Evolutionary conservation across 2,797 vertebrate genomes (phyloP).

Genomic region (Pseudomugil tenellus): DNA sequence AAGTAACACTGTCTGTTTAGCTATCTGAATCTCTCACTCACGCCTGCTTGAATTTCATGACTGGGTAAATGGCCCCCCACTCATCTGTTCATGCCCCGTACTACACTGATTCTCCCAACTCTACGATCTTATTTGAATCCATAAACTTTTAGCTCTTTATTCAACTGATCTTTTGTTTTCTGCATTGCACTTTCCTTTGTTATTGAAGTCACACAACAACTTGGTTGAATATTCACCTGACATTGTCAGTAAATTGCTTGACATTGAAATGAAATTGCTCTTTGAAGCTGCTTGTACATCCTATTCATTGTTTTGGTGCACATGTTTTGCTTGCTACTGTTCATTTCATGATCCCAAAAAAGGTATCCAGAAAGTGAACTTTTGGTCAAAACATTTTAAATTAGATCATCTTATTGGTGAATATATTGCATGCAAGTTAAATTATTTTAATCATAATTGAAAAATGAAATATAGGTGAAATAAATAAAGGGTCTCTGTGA

Average conservation of each 20-base stretch:
- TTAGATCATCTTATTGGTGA: conserved; percentile 15
- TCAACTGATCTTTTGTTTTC: conserved; percentile 63
- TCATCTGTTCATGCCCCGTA: conserved; percentile 68
- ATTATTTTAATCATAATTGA: background rate
- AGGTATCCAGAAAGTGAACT: background rate
- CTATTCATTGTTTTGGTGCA: conserved; percentile 35
- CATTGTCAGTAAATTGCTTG: conserved; percentile 66
- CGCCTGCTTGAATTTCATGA: conserved; percentile 67
- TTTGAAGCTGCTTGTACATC: conserved; percentile 45
- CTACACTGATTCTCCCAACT: conserved; percentile 51
- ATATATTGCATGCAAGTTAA: conserved; percentile 23
- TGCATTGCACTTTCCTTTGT: conserved; percentile 60
- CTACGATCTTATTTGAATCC: conserved; percentile 52
- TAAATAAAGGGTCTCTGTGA: background rate
- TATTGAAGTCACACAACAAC: conserved; percentile 45
- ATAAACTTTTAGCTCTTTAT: conserved; percentile 43
- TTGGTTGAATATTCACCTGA: conserved; percentile 58
- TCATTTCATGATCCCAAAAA: conserved; percentile 26
- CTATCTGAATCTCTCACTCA: conserved; percentile 70
- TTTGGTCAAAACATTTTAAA: conserved; percentile 13
- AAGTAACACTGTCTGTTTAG: conserved; percentile 85
- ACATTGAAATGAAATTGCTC: conserved; percentile 45
- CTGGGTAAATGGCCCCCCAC: conserved; percentile 57
- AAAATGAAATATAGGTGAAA: conserved; percentile 13
- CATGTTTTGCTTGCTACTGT: conserved; percentile 41